Evolutionary conservation across 2,113 vertebrate genomes (phyloP), one percentile per base, ranked within the genome.

Genomic region (Dermatemys mawii): DNA sequence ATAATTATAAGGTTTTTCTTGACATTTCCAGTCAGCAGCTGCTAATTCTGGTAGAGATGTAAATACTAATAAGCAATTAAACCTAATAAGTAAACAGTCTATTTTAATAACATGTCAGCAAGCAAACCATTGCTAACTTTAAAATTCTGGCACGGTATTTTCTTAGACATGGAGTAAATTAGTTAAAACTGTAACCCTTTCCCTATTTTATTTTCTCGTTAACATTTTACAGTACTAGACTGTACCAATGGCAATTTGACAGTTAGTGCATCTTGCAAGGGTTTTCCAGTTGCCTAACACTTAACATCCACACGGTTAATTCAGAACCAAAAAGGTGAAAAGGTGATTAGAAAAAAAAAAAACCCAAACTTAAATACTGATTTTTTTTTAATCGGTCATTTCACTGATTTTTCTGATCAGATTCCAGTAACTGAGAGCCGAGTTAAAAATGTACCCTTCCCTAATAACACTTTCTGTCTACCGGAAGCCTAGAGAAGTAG

Each of bases 21-120:
- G n/a, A 50, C 83, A 94, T 91, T 92, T 92, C 13, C 51, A 89
- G 84, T 6, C 49, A 95, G 70, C 29, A 81, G 51, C n/a, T 93
- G 51, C 78, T 84, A 75, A 73, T 88, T 91, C 35, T 78, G 82
- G 54, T 63, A 95, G 26, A 93, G 7, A 35, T n/a, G 11, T 49
- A 83, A 86, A 90, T 50, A 75, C 41, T 53, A 93, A 22, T 50
- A 89, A 94, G 13, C 19, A 89, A 48, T 22, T 11, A 90, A 84
- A 44, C 76, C 35, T 84, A 82, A 81, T n/a, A 93, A 73, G 81
- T 70, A 92, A 95, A 60, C 50, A 46, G 41, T 8, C 84, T 0
- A 0, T 63, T 83, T 67, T 82, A n/a, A 22, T 0, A 85, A 16
- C 27, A 49, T 48, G 89, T 93, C 49, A 93, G 12, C 26, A 87